phyloP scores from a whole-genome alignment of 2,797 vertebrate species.

The Morus bassanus region DNA sequence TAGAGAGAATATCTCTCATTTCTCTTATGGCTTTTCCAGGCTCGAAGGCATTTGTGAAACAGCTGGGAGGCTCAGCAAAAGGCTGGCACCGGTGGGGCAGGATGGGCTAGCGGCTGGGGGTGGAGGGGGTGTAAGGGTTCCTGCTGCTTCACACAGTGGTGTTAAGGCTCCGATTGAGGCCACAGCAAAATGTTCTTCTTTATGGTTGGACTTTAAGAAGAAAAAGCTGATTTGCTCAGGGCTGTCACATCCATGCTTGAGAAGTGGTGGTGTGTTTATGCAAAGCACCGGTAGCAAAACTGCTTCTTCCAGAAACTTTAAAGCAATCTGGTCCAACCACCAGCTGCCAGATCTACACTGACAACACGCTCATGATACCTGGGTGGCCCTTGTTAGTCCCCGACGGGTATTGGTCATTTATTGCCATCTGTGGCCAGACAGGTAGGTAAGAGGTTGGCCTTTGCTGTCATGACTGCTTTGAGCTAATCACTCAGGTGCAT shows the following conservation, averaged over 20 bases:
- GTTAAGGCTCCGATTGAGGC: background rate
- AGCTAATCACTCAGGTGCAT: background rate
- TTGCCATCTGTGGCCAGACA: background rate
- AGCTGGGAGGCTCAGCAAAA: background rate
- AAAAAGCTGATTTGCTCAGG: background rate
- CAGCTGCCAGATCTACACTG: background rate
- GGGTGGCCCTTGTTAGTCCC: background rate
- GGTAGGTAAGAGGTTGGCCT: background rate
- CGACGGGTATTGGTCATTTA: background rate
- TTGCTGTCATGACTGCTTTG: background rate
- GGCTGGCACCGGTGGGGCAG: rapidly evolving
- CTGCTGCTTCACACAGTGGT: background rate
- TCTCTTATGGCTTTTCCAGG: background rate
- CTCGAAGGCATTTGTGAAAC: background rate
- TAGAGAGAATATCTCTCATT: background rate
- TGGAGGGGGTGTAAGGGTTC: background rate
- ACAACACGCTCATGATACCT: background rate
- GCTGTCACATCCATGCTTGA: background rate
- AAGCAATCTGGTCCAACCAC: background rate
- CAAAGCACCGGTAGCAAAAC: background rate
- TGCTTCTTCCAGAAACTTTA: background rate
- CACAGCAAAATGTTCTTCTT: background rate
- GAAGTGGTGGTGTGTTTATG: background rate
- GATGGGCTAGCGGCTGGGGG: background rate
- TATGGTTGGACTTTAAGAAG: background rate